Percentiles rank a stretch among this genome's conserved stretches.
These are phyloP conservation scores for Cairina moschata DNA, from an alignment of 2,113 vertebrate genomes.

Conservation along the genomic window DNA sequence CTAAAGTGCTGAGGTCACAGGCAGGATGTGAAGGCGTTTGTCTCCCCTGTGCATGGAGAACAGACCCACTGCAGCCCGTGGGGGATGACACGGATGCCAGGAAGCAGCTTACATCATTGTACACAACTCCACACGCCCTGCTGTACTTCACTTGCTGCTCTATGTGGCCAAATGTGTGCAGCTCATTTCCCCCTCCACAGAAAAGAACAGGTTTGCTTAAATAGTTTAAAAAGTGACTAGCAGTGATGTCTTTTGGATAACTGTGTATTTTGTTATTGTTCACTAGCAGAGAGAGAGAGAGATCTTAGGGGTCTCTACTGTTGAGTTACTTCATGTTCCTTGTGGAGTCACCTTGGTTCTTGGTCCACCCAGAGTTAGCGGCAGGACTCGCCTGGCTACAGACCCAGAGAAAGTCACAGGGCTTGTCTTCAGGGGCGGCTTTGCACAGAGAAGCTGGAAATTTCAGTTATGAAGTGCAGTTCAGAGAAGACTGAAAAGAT, in stretches of 20 bases:
- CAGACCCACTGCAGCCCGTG: accelerated
- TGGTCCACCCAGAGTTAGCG: neutral
- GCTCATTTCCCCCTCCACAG: too few relatives aligned
- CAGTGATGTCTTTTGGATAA: neutral
- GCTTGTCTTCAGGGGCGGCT: neutral
- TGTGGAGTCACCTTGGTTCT: neutral
- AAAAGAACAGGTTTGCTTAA: neutral
- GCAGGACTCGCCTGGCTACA: neutral
- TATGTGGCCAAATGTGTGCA: accelerated
- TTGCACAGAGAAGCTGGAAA: neutral
- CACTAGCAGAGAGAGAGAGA: neutral
- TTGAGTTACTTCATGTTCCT: neutral
- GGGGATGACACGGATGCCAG: neutral
- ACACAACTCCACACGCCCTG: accelerated
- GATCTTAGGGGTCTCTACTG: neutral
- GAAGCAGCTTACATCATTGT: neutral
- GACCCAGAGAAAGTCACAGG: neutral
- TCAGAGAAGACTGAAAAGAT: conserved; percentile 38
- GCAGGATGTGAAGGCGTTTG: neutral
- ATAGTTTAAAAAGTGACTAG: neutral
- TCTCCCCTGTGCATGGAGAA: neutral
- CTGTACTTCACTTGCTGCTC: neutral
- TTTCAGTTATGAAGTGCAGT: neutral
- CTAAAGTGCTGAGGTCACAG: neutral
- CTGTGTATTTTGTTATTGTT: neutral